These are phyloP conservation scores for Ganaspis brasiliensis DNA, from an alignment of 2,888 invertebrate species.

Conservation along the genomic window DNA sequence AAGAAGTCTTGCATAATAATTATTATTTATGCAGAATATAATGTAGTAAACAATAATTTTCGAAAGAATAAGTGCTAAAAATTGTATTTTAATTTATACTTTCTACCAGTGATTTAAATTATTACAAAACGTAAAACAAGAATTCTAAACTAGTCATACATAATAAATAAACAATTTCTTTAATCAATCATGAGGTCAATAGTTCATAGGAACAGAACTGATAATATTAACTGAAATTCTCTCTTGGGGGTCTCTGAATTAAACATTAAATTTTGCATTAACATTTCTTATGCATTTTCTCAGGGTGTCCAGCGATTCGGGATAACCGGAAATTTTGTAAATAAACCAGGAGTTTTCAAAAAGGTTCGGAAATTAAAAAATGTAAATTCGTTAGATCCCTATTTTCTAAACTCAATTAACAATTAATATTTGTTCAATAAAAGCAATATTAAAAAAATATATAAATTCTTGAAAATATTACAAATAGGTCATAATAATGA, in stretches of 20 bases:
- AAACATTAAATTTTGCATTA: slow-evolving; percentile 43
- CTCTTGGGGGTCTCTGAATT: slow-evolving; percentile 70
- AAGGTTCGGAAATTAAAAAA: no score
- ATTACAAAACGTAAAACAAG: slow-evolving; percentile 65
- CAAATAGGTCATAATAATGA: no score
- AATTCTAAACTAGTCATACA: neutral
- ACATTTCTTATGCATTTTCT: slow-evolving; percentile 12
- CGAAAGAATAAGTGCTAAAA: neutral
- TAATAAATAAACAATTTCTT: slow-evolving; percentile 54
- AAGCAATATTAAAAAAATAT: no score
- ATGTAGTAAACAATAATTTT: neutral
- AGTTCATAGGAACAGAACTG: slow-evolving; percentile 73
- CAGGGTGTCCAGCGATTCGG: no score
- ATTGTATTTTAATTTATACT: slow-evolving; percentile 12
- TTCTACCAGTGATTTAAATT: slow-evolving; percentile 67
- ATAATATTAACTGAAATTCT: slow-evolving; percentile 66
- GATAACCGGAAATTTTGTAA: no score
- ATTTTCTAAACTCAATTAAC: neutral
- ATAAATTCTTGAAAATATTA: no score
- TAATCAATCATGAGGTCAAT: slow-evolving; percentile 69
- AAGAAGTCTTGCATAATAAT: neutral
- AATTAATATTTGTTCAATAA: no score
- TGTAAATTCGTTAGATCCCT: neutral
- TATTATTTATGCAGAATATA: neutral
- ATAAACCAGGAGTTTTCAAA: no score